Evolutionary conservation across 2,888 invertebrate species (phyloP), one percentile per base, ranked within the genome.

Genomic region (Heliconius aoede): DNA sequence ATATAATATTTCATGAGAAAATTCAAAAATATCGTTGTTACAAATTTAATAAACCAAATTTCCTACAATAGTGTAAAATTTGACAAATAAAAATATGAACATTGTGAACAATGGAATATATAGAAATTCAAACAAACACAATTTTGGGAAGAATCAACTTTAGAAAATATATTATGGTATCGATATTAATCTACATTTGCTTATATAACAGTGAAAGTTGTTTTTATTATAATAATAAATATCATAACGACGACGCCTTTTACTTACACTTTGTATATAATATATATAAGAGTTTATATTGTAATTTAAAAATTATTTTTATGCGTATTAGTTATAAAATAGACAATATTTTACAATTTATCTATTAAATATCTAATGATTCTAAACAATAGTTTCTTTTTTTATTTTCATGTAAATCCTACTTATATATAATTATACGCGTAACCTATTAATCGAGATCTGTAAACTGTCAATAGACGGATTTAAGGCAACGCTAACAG

Each of bases 401-500:
- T n/a, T n/a, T n/a, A n/a, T n/a, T n/a, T n/a, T n/a, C n/a, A n/a
- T n/a, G n/a, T n/a, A n/a, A n/a, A n/a, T n/a, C n/a, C n/a, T n/a
- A 46, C 1, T 46, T 46, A 18, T 46, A 46, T n/a, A 32, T 30
- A 28, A n/a, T 32, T 9, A 58, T 24, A 71, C 24, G 13, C 36
- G 71, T 58, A 60, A 68, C 3, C 68, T 18, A 67, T n/a, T 67
- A 73, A 51, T 28, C 58, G 58, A 76, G 69, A 76, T 69, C 58
- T 69, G 73, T 76, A 58, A 68, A 24, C 55, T 58, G n/a, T 36
- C 64, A 73, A 73, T 40, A 62, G 24, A 28, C 24, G 73, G 76
- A 76, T 76, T 76, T 73, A 30, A 55, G 61, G 32, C 75, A 67
- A 65, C 64, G n/a, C n/a, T n/a, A n/a, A n/a, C n/a, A n/a, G n/a